Evolutionary conservation across 1,140 invertebrate genomes (phyloP).

Genomic region (Goniozus legneri): DNA sequence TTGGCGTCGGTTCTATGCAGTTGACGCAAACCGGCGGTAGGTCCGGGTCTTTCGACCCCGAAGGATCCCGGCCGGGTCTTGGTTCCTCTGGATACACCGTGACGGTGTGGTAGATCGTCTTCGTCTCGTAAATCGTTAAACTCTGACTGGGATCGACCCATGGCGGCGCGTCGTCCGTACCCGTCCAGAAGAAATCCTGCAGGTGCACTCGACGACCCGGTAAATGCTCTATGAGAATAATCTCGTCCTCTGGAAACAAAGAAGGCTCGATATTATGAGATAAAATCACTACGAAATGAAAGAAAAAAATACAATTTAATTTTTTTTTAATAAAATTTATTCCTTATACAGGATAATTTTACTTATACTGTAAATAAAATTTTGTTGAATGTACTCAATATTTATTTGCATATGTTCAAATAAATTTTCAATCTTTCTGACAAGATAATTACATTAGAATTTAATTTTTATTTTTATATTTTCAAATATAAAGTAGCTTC

Average conservation of each 20-base stretch:
- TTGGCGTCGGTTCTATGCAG: constrained; percentile 43
- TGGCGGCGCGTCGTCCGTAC: constrained; percentile 70
- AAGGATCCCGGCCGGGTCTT: neutral
- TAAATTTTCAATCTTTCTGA: too few relatives aligned
- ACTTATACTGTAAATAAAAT: too few relatives aligned
- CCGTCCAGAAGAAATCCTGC: constrained; percentile 84
- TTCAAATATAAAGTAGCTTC: too few relatives aligned
- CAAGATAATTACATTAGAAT: too few relatives aligned
- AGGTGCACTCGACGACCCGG: constrained; percentile 61
- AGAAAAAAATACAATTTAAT: constrained; percentile 1
- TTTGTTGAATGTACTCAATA: too few relatives aligned
- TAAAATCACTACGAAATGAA: neutral
- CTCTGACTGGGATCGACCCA: constrained; percentile 46
- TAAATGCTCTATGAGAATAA: constrained; percentile 51
- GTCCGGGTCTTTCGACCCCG: constrained; percentile 5
- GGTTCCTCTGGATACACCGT: constrained; percentile 40
- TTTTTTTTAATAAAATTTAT: neutral
- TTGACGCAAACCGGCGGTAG: constrained; percentile 27
- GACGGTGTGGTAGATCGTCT: constrained; percentile 41
- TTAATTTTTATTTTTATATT: too few relatives aligned
- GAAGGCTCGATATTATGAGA: neutral
- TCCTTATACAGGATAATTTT: neutral
- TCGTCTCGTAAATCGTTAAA: constrained; percentile 44
- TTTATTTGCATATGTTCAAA: too few relatives aligned
- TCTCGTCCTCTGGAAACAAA: constrained; percentile 43